Percentiles rank a stretch among this genome's conserved stretches.
Conservation (phyloP, 1,140 invertebrate genomes). For the Drosophila nebulosa region DNA sequence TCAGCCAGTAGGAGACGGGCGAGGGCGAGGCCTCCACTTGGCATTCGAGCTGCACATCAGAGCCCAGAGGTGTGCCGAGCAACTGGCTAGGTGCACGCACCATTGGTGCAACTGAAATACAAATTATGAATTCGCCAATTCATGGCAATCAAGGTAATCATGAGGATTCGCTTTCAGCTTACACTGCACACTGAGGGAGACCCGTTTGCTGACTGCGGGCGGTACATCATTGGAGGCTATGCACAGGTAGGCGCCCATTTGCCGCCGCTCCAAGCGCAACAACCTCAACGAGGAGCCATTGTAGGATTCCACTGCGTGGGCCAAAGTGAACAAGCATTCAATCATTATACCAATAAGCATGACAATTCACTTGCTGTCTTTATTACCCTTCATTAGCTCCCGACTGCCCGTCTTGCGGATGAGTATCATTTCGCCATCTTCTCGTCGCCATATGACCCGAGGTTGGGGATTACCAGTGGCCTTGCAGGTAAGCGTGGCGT, state of each 20-base stretch:
- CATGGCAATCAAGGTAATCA: not conserved
- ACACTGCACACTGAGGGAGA: constrained; percentile 94
- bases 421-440: constrained; percentile 87
- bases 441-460: constrained; percentile 86
- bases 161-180: constrained; percentile 82
- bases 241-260: constrained; percentile 94
- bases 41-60: constrained; percentile 90
- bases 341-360: not conserved
- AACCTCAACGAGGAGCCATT: constrained; percentile 88
- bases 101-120: constrained; percentile 87
- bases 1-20: constrained; percentile 92
- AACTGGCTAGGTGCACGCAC: constrained; percentile 92
- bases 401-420: constrained; percentile 84
- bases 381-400: constrained; percentile 82
- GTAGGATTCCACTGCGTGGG: constrained; percentile 87
- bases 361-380: not conserved
- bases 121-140: too few species aligned
- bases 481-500: constrained; percentile 89
- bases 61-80: constrained; percentile 89
- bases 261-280: constrained; percentile 88
- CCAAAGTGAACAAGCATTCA: not conserved
- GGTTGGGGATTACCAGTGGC: constrained; percentile 89
- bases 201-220: constrained; percentile 92
- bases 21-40: constrained; percentile 92
- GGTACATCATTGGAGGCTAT: constrained; percentile 94